Conservation (phyloP, 2,888 invertebrate species). For the Yponomeuta sedellus region DNA sequence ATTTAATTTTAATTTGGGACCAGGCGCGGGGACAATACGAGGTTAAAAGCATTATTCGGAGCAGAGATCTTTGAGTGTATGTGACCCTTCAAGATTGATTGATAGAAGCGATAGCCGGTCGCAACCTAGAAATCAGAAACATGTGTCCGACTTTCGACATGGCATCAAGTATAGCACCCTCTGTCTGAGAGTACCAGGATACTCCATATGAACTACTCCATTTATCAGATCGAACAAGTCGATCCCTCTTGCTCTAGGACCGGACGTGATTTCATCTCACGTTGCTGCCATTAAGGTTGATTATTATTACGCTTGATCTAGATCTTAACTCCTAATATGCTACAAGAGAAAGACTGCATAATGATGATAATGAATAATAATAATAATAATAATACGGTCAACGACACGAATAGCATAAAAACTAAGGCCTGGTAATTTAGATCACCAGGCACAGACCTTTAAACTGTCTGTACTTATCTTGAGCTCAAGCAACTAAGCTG, state of each 20-base stretch:
- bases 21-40: background rate
- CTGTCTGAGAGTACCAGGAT: background rate
- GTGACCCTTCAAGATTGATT: background rate
- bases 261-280: slow-evolving; percentile 33
- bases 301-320: slow-evolving; percentile 27
- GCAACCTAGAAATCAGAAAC: background rate
- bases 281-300: slow-evolving; percentile 26
- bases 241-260: slow-evolving; percentile 20
- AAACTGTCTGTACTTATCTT: slow-evolving; percentile 21
- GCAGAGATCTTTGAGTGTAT: background rate
- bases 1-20: background rate
- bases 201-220: background rate
- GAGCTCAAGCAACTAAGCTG: slow-evolving; percentile 40
- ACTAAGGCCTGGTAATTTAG: background rate
- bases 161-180: background rate
- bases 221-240: slow-evolving; percentile 6
- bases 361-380: too few relatives aligned
- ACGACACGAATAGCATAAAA: slow-evolving; percentile 1
- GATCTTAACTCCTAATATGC: slow-evolving; percentile 10
- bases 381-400: too few relatives aligned
- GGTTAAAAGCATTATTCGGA: background rate
- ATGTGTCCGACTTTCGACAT: background rate
- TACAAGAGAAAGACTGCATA: slow-evolving; percentile 7
- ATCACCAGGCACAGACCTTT: too few relatives aligned
- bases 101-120: background rate